These are phyloP conservation scores for Crenichthys baileyi DNA, from an alignment of 2,797 vertebrate species.

Conservation along the genomic window DNA sequence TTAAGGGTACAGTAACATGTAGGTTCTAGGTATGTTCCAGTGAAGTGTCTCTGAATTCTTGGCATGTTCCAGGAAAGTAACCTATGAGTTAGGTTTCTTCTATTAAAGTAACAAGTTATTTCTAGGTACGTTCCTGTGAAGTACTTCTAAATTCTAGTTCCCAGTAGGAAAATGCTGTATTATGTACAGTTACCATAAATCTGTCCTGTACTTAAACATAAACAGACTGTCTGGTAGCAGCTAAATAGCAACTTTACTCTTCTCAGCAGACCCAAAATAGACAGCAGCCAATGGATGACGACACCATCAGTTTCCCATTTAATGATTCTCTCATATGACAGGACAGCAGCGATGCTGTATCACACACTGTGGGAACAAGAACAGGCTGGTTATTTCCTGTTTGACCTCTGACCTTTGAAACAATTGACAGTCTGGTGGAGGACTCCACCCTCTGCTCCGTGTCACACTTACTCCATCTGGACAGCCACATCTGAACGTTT, in stretches of 20 bases:
- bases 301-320: not conserved
- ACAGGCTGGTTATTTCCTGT: not conserved
- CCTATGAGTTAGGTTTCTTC: too few relatives aligned
- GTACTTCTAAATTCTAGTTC: too few relatives aligned
- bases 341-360: not conserved
- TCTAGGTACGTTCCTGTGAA: too few relatives aligned
- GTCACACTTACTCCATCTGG: slow-evolving; percentile 4
- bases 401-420: slow-evolving; percentile 5
- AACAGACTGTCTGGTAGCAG: too few relatives aligned
- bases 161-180: not conserved
- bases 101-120: too few relatives aligned
- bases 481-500: not conserved
- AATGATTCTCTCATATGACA: not conserved
- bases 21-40: too few relatives aligned
- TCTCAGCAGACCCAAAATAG: not conserved
- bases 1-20: too few relatives aligned
- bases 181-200: not conserved
- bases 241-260: not conserved
- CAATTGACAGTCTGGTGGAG: not conserved
- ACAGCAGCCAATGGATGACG: not conserved
- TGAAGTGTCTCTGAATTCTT: too few relatives aligned
- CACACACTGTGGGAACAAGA: slow-evolving; percentile 1
- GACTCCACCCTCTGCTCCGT: not conserved
- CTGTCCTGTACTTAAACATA: not conserved
- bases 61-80: too few relatives aligned